Evolutionary conservation across 2,113 vertebrate genomes (phyloP).

Genomic region (Circaetus cinerascens): DNA sequence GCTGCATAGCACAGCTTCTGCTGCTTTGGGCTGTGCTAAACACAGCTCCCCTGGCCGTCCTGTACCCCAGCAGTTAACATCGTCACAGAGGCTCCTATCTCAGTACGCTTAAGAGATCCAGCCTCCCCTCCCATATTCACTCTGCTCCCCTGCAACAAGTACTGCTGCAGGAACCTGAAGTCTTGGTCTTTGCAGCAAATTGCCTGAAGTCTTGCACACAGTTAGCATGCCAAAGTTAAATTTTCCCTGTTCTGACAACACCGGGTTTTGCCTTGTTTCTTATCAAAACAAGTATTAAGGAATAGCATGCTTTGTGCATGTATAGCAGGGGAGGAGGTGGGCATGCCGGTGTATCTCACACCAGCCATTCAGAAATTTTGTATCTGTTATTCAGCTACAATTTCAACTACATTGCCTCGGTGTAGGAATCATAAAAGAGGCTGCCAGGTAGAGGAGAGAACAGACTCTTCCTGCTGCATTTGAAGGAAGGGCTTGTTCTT

Average conservation of each 20-base stretch:
- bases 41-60: not conserved
- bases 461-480: not conserved
- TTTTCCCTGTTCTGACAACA: not conserved
- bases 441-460: not conserved
- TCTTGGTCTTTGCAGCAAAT: not conserved
- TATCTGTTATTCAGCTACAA: not conserved
- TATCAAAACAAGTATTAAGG: not conserved
- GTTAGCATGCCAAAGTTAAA: not conserved
- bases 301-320: not conserved
- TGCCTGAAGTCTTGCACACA: not conserved
- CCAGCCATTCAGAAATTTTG: not conserved
- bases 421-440: not conserved
- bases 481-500: not conserved
- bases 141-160: not conserved
- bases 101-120: not conserved
- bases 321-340: not conserved
- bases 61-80: not conserved
- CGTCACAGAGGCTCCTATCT: not conserved
- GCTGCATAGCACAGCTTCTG: not conserved
- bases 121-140: not conserved
- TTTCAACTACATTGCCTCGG: not conserved
- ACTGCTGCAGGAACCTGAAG: not conserved
- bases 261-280: not conserved
- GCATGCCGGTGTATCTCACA: not conserved
- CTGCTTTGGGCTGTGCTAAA: not conserved